Evolutionary conservation across 2,797 vertebrate species (phyloP), one percentile per base, ranked within the genome.

Genomic region (Ficedula albicollis): DNA sequence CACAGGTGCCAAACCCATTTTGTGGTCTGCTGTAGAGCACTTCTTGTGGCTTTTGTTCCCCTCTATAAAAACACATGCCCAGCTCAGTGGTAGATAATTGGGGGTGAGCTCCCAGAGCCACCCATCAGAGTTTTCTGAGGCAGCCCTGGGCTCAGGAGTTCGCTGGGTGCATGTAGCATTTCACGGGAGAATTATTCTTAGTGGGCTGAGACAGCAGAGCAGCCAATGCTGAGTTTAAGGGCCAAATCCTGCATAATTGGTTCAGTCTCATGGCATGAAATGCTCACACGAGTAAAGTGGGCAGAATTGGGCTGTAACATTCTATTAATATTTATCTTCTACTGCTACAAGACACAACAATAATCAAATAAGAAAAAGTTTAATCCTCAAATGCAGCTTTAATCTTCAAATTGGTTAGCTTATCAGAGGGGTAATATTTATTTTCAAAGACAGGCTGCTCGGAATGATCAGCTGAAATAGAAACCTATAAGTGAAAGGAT

Each of bases 111-210:
- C 96, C 94, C 81, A 15, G 87, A 96, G 92, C 92, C 77, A 44
- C 63, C 91, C 91, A 66, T 91, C 96, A 93, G 81, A 84, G 95
- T 91, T 97, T 94, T 87, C 77, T 81, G 68, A 69, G 89, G 96
- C 96, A 96, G 95, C 96, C 76, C 92, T 18, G 80, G 91, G 72
- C 88, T 96, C 81, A 19, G 51, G 75, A 80, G 90, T 74, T 91
- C 82, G 67, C 87, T 0, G 39, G 73, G 90, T 87, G 30, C 89
- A 26, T 85, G 91, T 39, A 95, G 89, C 85, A 86, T 93, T 98
- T 98, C 97, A 98, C 70, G 84, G 97, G 98, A 98, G 96, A 97
- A 97, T 98, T 97, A 95, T 82, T 97, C 97, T 98, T 97, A 98
- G 97, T 92, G 97, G 98, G 87, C 97, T 98, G 98, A 98, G 90